A percentile compares a stretch with the other conserved stretches of the same genome.
Conservation (phyloP, 64 coral and sea anemone genomes). For the Stichodactyla helianthus region DNA sequence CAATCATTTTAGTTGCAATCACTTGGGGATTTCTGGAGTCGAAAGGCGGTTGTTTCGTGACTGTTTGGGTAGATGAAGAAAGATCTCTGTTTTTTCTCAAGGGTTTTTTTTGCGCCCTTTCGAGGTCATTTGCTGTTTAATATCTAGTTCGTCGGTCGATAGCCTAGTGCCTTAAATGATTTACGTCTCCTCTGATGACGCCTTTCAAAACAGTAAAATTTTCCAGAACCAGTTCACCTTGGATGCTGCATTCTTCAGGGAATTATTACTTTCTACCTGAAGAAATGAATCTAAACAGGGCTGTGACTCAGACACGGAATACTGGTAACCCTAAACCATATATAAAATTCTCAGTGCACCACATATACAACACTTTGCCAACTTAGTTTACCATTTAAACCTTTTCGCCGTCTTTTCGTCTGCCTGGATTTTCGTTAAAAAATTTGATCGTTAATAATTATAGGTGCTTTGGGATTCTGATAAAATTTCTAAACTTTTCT, state of each 20-base stretch:
- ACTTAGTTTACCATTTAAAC: background rate
- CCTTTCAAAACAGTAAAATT: constrained; percentile 1
- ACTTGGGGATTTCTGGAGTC: background rate
- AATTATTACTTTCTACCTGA: background rate
- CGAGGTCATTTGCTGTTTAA: background rate
- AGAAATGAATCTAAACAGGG: constrained; percentile 9
- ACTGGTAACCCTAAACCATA: background rate
- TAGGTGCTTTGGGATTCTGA: background rate
- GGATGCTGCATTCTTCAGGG: background rate
- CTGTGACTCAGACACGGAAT: background rate
- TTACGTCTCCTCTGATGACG: background rate
- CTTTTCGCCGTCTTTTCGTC: background rate
- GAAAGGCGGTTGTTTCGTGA: background rate
- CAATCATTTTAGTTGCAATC: constrained; percentile 4
- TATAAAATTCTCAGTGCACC: background rate
- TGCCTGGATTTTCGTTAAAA: background rate
- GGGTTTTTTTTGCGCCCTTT: background rate
- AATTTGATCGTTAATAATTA: background rate
- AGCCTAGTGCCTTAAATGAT: background rate
- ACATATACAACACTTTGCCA: background rate
- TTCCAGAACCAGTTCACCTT: background rate
- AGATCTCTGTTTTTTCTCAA: constrained; percentile 9
- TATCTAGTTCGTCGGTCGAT: background rate
- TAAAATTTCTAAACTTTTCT: background rate
- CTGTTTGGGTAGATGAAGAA: background rate